A percentile compares a stretch with the other conserved stretches of the same genome.
phyloP scores from a whole-genome alignment of 2,797 vertebrate genomes.

The Pygocentrus nattereri region DNA sequence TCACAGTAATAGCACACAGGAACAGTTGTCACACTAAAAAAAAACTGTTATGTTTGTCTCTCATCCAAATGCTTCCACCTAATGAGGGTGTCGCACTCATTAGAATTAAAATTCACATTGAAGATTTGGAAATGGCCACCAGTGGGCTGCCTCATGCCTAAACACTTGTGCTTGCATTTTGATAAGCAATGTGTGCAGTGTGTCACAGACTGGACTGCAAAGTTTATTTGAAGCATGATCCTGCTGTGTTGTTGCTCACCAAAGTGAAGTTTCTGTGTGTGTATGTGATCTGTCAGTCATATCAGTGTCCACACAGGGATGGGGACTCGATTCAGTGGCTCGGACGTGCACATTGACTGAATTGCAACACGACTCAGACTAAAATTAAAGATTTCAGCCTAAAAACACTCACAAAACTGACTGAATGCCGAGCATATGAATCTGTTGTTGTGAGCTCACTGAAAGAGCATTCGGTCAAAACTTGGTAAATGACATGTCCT shows the following conservation, averaged over 20 bases:
- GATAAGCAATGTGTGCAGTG: background rate
- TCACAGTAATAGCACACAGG: slow-evolving; percentile 17
- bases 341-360: background rate
- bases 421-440: too few relatives aligned
- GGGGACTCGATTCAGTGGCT: too few relatives aligned
- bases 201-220: slow-evolving; percentile 12
- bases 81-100: slow-evolving; percentile 35
- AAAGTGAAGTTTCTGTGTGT: slow-evolving; percentile 25
- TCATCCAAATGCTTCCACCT: slow-evolving; percentile 50
- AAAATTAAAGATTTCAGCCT: too few relatives aligned
- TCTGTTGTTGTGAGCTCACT: too few relatives aligned
- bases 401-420: too few relatives aligned
- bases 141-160: slow-evolving; percentile 28
- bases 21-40: background rate
- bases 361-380: too few relatives aligned
- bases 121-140: slow-evolving; percentile 7
- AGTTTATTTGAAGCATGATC: slow-evolving; percentile 29
- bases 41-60: slow-evolving; percentile 31
- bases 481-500: too few relatives aligned
- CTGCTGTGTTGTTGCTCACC: slow-evolving; percentile 23
- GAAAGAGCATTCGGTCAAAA: too few relatives aligned
- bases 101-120: slow-evolving; percentile 8
- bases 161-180: slow-evolving; percentile 34
- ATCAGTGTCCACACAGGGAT: slow-evolving; percentile 31
- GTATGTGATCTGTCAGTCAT: slow-evolving; percentile 52